A percentile compares a stretch with the other conserved stretches of the same genome.
Conservation (phyloP, 2,797 vertebrate genomes). For the Euphonia xanthogaster region DNA sequence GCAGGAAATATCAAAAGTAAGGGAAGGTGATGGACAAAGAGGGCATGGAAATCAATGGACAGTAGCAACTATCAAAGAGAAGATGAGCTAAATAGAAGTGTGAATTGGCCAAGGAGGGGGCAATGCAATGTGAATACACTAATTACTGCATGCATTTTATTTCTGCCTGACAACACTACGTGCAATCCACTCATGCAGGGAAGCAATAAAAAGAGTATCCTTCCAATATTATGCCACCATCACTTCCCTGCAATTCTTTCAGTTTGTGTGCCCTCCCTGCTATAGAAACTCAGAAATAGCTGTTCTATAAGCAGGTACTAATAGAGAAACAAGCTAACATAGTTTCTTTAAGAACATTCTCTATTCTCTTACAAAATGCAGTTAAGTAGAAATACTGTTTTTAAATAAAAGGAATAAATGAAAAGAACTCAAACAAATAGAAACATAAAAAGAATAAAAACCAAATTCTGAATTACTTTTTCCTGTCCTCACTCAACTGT, state of each 20-base stretch:
- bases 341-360: neutral
- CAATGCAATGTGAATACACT: neutral
- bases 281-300: neutral
- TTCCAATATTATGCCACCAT: neutral
- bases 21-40: neutral
- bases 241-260: neutral
- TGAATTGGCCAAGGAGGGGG: neutral
- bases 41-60: neutral
- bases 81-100: neutral
- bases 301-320: neutral
- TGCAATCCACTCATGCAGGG: neutral
- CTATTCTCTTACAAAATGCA: neutral
- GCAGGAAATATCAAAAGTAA: neutral
- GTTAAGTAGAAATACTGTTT: neutral
- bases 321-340: neutral
- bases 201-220: neutral
- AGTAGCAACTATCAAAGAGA: neutral
- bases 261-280: neutral
- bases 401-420: neutral
- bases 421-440: neutral
- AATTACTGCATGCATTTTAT: neutral
- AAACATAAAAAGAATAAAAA: neutral
- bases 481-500: neutral
- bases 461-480: neutral
- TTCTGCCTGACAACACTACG: neutral